Evolutionary conservation across 1,140 invertebrate genomes (phyloP).

Genomic region (Lutraria rhynchaena): DNA sequence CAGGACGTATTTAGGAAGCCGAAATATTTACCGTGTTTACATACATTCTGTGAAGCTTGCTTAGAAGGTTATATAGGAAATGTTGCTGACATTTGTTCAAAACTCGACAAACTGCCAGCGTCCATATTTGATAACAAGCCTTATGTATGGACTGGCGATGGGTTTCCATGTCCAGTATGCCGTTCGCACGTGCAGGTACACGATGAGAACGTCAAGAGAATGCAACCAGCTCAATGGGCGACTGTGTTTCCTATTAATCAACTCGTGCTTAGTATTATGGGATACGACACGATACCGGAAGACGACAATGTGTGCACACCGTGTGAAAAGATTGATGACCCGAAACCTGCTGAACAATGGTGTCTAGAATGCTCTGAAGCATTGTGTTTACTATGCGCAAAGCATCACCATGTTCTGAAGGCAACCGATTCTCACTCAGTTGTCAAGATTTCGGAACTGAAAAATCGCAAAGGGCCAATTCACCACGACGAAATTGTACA

Average conservation of each 20-base stretch:
- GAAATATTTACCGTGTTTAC: constrained; percentile 54
- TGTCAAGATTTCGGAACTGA: constrained; percentile 29
- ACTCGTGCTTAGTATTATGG: constrained; percentile 51
- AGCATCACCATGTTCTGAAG: constrained; percentile 46
- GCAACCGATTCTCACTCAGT: constrained; percentile 51
- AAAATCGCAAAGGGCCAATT: constrained; percentile 22
- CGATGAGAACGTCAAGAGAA: constrained; percentile 1
- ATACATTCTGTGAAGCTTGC: constrained; percentile 57
- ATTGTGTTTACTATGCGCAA: constrained; percentile 35
- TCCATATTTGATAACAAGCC: constrained; percentile 57
- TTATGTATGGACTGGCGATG: constrained; percentile 55
- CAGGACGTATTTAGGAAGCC: constrained; percentile 49
- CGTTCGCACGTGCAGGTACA: constrained; percentile 44
- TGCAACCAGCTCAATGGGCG: constrained; percentile 34
- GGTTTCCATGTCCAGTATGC: constrained; percentile 59
- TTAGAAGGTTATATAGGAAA: constrained; percentile 46
- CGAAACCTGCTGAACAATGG: constrained; percentile 42
- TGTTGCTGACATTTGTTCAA: constrained; percentile 43
- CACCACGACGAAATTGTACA: constrained; percentile 38
- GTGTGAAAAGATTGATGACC: constrained; percentile 51
- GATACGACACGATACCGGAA: constrained; percentile 13
- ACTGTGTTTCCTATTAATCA: constrained; percentile 51
- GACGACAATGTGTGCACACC: constrained; percentile 41
- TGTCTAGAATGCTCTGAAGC: constrained; percentile 52
- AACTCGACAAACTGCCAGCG: constrained; percentile 49